Evolutionary conservation across 2,888 invertebrate species (phyloP), one percentile per base, ranked within the genome.

Genomic region (Cephonodes hylas): DNA sequence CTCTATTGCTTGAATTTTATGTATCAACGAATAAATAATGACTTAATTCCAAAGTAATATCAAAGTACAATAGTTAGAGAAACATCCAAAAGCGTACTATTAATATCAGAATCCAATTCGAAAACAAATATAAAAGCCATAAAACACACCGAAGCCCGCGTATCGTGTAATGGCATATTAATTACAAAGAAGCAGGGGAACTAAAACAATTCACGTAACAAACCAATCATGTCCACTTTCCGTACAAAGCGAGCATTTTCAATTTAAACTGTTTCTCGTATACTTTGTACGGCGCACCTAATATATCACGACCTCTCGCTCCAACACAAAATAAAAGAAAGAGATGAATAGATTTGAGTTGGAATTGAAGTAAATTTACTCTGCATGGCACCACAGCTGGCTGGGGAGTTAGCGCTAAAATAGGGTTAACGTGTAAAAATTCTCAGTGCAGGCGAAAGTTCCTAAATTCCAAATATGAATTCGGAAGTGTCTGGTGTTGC

Each of bases 121-220:
- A 38, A 38, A 38, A 38, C 38, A n/a, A n/a, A n/a, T n/a, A n/a
- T n/a, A 38, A 38, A 38, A 4, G 10, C n/a, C 8, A 38, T n/a
- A n/a, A 38, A 38, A 8, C 38, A 38, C 10, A 38, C 38, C n/a
- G n/a, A n/a, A 38, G n/a, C 38, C 4, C 10, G 38, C 38, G 38
- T 38, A 38, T 38, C 38, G 38, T 8, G 1, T 38, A 38, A 38
- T 38, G n/a, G 38, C 38, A 69, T 66, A 71, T 70, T 65, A 59
- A 44, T 64, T 68, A 59, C 57, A 15, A 65, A 66, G 61, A 48
- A 53, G 31, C 27, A 18, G 5, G 8, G 15, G 42, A 53, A 31
- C 65, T 68, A 67, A 74, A 76, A 73, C 73, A 68, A 75, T 76
- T 78, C 74, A 58, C 64, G 70, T 64, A 72, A 73, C 74, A 75